Conservation (phyloP, 2,888 invertebrate species). For the Eilema sororculum region DNA sequence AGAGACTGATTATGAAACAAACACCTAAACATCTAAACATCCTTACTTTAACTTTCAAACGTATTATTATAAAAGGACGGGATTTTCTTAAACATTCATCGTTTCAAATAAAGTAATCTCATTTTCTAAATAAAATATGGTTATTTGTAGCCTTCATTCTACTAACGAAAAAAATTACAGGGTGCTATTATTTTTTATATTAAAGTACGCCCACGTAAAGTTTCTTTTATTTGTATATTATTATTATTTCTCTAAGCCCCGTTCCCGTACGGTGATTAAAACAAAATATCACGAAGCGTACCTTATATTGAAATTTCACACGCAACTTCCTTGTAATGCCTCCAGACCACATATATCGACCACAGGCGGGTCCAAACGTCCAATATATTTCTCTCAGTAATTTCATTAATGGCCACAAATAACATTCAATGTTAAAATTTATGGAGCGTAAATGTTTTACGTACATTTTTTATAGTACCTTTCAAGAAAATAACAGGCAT, state of each 20-base stretch:
- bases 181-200: not conserved
- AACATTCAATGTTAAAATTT: slow-evolving; percentile 76
- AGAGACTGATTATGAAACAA: too few relatives aligned
- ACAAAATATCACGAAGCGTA: slow-evolving; percentile 22
- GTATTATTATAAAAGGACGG: too few relatives aligned
- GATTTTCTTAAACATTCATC: too few relatives aligned
- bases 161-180: not conserved
- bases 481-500: slow-evolving; percentile 81
- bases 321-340: slow-evolving; percentile 41
- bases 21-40: too few relatives aligned
- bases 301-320: slow-evolving; percentile 41
- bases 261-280: not conserved
- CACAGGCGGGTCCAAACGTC: slow-evolving; percentile 44
- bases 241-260: not conserved
- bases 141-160: too few relatives aligned
- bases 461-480: slow-evolving; percentile 79
- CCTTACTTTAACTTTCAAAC: too few relatives aligned
- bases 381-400: slow-evolving; percentile 63
- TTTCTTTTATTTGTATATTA: not conserved
- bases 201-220: too few relatives aligned
- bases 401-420: slow-evolving; percentile 76
- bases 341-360: slow-evolving; percentile 38
- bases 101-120: too few relatives aligned
- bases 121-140: too few relatives aligned
- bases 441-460: slow-evolving; percentile 78